Conservation (phyloP, 2,888 invertebrate genomes). For the Carpatolechia fugitivella region DNA sequence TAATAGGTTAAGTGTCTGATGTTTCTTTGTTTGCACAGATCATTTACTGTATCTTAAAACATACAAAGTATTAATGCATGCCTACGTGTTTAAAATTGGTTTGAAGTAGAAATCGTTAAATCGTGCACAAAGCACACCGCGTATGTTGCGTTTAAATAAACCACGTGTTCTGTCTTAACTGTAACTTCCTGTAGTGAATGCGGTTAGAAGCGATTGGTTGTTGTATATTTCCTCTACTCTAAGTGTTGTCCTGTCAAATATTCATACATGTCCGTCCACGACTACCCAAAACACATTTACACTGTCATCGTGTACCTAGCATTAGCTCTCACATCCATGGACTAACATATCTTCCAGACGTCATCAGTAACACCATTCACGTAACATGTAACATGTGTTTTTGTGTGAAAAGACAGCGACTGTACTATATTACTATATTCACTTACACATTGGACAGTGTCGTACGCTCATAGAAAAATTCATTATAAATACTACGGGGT, state of each 20-base stretch:
- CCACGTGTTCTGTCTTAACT: neutral
- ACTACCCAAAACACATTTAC: constrained; percentile 47
- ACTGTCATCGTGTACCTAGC: constrained; percentile 46
- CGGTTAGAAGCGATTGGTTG: constrained; percentile 55
- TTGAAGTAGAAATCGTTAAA: no score
- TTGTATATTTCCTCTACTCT: constrained; percentile 47
- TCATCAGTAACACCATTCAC: constrained; percentile 62
- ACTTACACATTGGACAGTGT: constrained; percentile 19
- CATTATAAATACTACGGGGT: no score
- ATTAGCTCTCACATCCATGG: constrained; percentile 47
- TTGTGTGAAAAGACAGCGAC: constrained; percentile 51
- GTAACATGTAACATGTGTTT: constrained; percentile 44
- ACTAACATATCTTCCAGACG: constrained; percentile 54
- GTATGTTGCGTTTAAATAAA: neutral
- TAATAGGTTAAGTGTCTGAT: neutral
- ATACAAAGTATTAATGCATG: no score
- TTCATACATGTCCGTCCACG: constrained; percentile 45
- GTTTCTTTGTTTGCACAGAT: no score
- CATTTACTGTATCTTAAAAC: no score
- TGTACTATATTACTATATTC: constrained; percentile 26
- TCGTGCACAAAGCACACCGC: no score
- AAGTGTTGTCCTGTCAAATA: constrained; percentile 36
- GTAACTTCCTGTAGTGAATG: constrained; percentile 45
- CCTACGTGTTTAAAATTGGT: no score
- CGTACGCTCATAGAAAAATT: no score